Conservation (phyloP, 2,797 vertebrate species). For the Tamandua tetradactyla region DNA sequence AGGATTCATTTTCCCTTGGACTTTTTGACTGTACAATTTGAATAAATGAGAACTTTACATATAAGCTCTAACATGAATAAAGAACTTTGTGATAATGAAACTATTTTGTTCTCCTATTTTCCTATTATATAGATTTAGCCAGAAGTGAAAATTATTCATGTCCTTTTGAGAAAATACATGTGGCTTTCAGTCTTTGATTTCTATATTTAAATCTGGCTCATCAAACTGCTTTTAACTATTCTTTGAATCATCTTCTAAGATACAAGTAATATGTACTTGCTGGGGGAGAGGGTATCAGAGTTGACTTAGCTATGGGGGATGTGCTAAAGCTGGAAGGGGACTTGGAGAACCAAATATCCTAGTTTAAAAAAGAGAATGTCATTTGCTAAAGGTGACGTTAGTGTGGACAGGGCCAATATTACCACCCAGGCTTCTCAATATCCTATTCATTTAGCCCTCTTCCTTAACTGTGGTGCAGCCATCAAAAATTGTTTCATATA, state of each 20-base stretch:
- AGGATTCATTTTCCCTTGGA: background rate
- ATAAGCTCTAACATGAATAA: background rate
- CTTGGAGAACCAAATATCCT: background rate
- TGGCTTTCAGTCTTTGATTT: background rate
- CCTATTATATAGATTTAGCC: background rate
- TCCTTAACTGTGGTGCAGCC: background rate
- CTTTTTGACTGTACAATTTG: background rate
- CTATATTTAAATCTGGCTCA: background rate
- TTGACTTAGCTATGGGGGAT: fast-evolving
- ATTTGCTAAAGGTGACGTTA: fast-evolving
- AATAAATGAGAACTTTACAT: background rate
- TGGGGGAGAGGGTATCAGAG: fast-evolving
- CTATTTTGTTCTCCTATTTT: background rate
- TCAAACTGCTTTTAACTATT: background rate
- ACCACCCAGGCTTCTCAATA: fast-evolving
- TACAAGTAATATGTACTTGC: fast-evolving
- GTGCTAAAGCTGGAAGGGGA: background rate
- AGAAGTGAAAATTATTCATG: background rate
- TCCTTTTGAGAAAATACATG: background rate
- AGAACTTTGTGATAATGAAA: no score
- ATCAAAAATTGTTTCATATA: fast-evolving
- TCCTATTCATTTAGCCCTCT: fast-evolving
- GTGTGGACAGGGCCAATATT: no score
- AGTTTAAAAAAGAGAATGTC: background rate
- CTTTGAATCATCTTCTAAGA: background rate